Conservation (phyloP, 2,888 invertebrate species). For the Eupithecia exiguata region DNA sequence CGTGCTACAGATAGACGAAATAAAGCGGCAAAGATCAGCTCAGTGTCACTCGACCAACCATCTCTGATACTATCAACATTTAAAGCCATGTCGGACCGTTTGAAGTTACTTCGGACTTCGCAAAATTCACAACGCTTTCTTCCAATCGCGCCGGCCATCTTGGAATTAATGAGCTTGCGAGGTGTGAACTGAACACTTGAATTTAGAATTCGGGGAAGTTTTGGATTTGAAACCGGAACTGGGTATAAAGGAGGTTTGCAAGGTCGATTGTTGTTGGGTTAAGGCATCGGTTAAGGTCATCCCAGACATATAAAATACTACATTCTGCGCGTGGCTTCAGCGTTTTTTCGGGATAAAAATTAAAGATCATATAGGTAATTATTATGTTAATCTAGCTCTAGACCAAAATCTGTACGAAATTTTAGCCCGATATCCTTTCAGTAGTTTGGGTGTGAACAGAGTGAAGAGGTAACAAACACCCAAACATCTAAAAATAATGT, state of each 20-base stretch:
- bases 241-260: slow-evolving; percentile 17
- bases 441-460: too few relatives aligned
- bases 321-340: too few relatives aligned
- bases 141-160: slow-evolving; percentile 57
- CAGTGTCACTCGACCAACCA: slow-evolving; percentile 42
- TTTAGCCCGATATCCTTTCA: too few relatives aligned
- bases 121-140: slow-evolving; percentile 54
- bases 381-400: too few relatives aligned
- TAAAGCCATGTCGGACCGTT: slow-evolving; percentile 46
- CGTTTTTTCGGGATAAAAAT: background rate
- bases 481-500: too few relatives aligned
- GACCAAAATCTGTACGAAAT: too few relatives aligned
- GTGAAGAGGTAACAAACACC: too few relatives aligned
- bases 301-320: background rate
- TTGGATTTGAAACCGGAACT: slow-evolving; percentile 13
- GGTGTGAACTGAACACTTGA: slow-evolving; percentile 51
- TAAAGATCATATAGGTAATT: too few relatives aligned
- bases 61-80: slow-evolving; percentile 43
- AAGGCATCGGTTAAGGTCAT: background rate
- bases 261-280: background rate
- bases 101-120: slow-evolving; percentile 50
- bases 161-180: slow-evolving; percentile 55
- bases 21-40: slow-evolving; percentile 44
- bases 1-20: slow-evolving; percentile 41
- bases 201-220: slow-evolving; percentile 38